Percentiles rank a stretch among this genome's conserved stretches.
Conservation (phyloP, 2,888 invertebrate genomes). For the Chloromyia formosa region DNA sequence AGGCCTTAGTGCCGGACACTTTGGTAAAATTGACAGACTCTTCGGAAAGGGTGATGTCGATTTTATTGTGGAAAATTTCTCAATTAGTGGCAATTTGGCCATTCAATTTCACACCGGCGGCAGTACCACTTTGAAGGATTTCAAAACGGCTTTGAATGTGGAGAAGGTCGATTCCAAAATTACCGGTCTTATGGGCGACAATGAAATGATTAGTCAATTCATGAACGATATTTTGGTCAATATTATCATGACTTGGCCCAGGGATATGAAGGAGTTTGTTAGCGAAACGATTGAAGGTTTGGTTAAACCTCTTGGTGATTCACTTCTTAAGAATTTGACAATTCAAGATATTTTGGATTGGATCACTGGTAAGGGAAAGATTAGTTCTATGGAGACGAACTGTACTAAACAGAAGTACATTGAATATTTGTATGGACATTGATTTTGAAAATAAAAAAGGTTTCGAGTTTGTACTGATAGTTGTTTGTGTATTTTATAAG, state of each 20-base stretch:
- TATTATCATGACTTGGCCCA: neutral
- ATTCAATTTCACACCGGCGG: neutral
- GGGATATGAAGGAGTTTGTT: neutral
- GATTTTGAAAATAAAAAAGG: neutral
- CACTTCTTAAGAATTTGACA: neutral
- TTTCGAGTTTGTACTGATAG: too few species aligned
- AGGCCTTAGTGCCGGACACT: neutral
- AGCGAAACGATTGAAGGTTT: neutral
- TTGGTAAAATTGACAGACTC: neutral
- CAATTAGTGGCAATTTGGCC: slow-evolving; percentile 7
- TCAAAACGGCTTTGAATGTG: slow-evolving; percentile 54
- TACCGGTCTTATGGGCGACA: slow-evolving; percentile 54
- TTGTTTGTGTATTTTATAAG: too few species aligned
- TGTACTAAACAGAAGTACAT: neutral
- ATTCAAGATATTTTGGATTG: slow-evolving; percentile 37
- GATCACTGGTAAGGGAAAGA: slow-evolving; percentile 11
- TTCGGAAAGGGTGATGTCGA: slow-evolving; percentile 32
- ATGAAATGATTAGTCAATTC: slow-evolving; percentile 32
- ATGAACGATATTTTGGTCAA: neutral
- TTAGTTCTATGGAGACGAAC: neutral
- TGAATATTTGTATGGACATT: neutral
- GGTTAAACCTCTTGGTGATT: slow-evolving; percentile 20
- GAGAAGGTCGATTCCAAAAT: slow-evolving; percentile 53
- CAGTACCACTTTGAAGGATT: slow-evolving; percentile 43
- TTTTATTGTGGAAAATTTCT: slow-evolving; percentile 25